These are phyloP conservation scores for Pollenia griseotomentosa DNA, from an alignment of 2,888 invertebrate genomes.

Conservation along the genomic window DNA sequence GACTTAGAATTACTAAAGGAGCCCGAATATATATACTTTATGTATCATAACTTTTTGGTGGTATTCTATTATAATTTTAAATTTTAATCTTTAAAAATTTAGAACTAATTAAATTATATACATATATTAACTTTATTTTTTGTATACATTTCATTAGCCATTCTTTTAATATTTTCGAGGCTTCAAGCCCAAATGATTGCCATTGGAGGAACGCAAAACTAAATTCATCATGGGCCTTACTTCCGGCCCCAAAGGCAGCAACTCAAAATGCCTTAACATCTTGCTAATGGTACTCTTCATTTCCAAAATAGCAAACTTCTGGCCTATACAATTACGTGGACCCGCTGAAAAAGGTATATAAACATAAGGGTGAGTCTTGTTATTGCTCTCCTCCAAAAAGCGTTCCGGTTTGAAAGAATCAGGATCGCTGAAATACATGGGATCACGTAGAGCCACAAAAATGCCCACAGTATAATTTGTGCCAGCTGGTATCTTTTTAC, in stretches of 20 bases:
- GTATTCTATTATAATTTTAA: too few species aligned
- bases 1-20: too few species aligned
- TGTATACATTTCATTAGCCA: too few species aligned
- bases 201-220: slow-evolving; percentile 79
- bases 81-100: too few species aligned
- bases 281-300: slow-evolving; percentile 82
- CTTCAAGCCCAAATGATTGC: slow-evolving; percentile 79
- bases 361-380: slow-evolving; percentile 82
- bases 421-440: slow-evolving; percentile 80
- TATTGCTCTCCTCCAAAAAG: slow-evolving; percentile 84
- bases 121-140: too few species aligned
- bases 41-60: too few species aligned
- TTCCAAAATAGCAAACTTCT: slow-evolving; percentile 82
- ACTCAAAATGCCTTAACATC: slow-evolving; percentile 79
- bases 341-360: slow-evolving; percentile 82
- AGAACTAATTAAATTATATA: too few species aligned
- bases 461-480: slow-evolving; percentile 78
- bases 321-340: slow-evolving; percentile 83
- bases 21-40: too few species aligned
- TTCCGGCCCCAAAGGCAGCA: slow-evolving; percentile 79
- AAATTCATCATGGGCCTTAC: slow-evolving; percentile 78
- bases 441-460: slow-evolving; percentile 79
- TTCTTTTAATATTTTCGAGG: slow-evolving; percentile 74
- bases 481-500: slow-evolving; percentile 79
- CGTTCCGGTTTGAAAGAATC: slow-evolving; percentile 81